Base-by-base conservation (phyloP, 2,888 invertebrate genomes). In the Chloromyia formosa region DNA sequence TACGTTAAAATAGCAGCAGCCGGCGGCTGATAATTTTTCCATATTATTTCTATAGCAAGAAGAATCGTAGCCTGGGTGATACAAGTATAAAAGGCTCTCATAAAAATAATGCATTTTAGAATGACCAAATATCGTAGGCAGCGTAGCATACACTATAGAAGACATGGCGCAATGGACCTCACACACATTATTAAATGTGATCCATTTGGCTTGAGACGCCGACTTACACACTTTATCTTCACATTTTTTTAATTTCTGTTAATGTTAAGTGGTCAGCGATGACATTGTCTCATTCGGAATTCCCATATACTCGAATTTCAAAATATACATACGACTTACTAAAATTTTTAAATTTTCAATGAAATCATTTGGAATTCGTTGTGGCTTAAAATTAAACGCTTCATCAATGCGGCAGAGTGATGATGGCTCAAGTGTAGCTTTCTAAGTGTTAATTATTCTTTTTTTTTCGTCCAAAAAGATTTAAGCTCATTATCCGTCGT, bases 121-220 rank as follows among this genome's bases (percentile, higher is more conserved):
- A 12, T 49, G 12, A 12, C 16, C 16, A 49, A 49, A 49, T 3
- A n/a, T n/a, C 16, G 49, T 49, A n/a, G 49, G 16, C 16, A n/a
- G 49, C 14, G 49, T 49, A 49, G 49, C 16, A 10, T 18, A n/a
- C 5, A 16, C 12, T 12, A 54, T 56, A 35, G 20, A 16, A 2
- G 22, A 56, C 10, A 18, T 18, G 18, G 56, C 18, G 4, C 1
- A 56, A n/a, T 5, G 40, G 62, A 64, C 62, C 62, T 64, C 62
- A 64, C 62, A 64, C 62, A 23, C 10, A 35, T 18, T 35, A 35
- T 35, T 40, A 64, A 64, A 64, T 40, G 62, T 40, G 35, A 18
- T 42, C 42, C 62, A 64, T 64, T 64, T 61, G 61, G 22, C 61
- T 61, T 61, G 2, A 12, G 20, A 10, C 20, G 20, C 56, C 18